Evolutionary conservation across 2,113 vertebrate genomes (phyloP), one percentile per base, ranked within the genome.

Genomic region (Otus sunia): DNA sequence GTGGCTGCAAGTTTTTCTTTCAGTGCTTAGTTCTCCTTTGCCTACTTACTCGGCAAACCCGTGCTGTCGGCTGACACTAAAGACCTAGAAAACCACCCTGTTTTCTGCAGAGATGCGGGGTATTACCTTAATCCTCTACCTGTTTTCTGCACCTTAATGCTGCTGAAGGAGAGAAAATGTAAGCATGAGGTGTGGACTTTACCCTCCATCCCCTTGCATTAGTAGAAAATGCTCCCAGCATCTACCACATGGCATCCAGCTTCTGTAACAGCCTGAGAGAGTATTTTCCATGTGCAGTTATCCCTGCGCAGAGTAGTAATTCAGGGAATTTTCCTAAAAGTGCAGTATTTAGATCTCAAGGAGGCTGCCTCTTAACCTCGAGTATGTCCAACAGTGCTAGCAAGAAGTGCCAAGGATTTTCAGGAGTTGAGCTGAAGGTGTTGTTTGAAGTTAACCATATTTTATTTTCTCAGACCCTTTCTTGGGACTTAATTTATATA

Each of bases 391-490:
- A 76, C 84, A 50, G 21, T 59, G 41, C 6, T 39, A 71, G 81
- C 88, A 72, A 69, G 94, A 89, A 62, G 90, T 96, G 92, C 92
- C 86, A 64, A 37, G 91, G 87, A 92, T 96, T 81, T 97, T 96
- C 94, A 92, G 92, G 94, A 97, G 96, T 96, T 97, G 96, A 96
- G 96, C 94, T 94, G 95, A 93, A 98, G 97, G 98, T 98, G 98
- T 97, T 98, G 97, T 98, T 98, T 98, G 98, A 98, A 97, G 90
- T 84, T 95, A 97, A 94, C 97, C 96, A 63, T 96, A 91, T 97
- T 98, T 97, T 98, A 96, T 97, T 98, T 98, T 97, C 93, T 92
- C 47, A 53, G 39, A 96, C 87, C 86, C 84, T 97, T 96, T 97
- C 94, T 96, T 94, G 91, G 97, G 79, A 95, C 96, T 95, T 94